A percentile compares a stretch with the other conserved stretches of the same genome.
These are phyloP conservation scores for Gallinago media DNA, from an alignment of 2,113 vertebrate genomes.

Conservation along the genomic window DNA sequence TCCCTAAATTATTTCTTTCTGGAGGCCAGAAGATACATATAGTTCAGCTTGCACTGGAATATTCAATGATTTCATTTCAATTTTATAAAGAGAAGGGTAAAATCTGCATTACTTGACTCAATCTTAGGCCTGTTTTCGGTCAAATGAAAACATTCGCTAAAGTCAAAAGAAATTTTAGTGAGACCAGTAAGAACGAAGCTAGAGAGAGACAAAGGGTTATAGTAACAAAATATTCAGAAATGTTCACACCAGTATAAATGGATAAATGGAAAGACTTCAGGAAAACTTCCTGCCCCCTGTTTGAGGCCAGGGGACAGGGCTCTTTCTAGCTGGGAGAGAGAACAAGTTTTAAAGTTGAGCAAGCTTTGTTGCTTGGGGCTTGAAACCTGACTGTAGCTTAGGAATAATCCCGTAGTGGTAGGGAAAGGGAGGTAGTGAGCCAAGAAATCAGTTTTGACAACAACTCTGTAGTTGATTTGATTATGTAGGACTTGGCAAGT, in stretches of 20 bases:
- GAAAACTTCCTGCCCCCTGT: neutral
- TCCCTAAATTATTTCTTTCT: neutral
- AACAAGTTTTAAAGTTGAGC: neutral
- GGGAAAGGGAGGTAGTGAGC: neutral
- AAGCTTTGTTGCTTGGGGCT: neutral
- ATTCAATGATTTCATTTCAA: neutral
- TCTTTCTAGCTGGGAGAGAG: neutral
- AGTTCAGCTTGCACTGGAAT: neutral
- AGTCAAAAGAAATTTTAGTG: neutral
- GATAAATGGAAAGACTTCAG: neutral
- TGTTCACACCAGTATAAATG: neutral
- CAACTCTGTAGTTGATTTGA: neutral
- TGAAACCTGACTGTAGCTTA: neutral
- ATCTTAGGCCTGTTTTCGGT: neutral
- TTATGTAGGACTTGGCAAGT: neutral
- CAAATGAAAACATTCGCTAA: neutral
- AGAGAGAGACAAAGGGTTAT: neutral
- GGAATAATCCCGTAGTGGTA: neutral
- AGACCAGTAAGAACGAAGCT: neutral
- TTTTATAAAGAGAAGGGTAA: neutral
- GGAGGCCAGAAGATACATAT: neutral
- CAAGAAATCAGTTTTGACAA: neutral
- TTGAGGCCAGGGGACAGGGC: neutral
- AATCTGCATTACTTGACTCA: neutral
- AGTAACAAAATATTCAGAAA: neutral